A percentile compares a stretch with the other conserved stretches of the same genome.
Conservation (phyloP, 1,140 invertebrate species). For the Lepidurus apus region DNA sequence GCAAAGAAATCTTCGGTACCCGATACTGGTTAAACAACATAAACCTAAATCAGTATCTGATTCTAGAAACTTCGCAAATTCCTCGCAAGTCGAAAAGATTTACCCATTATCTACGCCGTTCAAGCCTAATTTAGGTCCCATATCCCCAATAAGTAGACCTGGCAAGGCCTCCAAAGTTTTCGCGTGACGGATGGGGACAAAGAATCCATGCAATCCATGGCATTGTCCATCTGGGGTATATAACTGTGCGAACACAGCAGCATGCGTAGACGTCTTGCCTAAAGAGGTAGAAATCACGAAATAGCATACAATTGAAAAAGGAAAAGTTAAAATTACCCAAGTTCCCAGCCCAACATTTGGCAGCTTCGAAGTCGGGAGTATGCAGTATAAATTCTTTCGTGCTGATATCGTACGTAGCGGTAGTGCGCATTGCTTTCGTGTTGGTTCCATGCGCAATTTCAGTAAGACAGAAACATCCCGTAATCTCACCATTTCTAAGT, state of each 20-base stretch:
- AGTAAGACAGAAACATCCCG: constrained; percentile 79
- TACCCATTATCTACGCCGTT: constrained; percentile 87
- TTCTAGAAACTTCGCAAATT: neutral
- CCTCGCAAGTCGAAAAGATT: neutral
- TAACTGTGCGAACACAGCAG: constrained; percentile 82
- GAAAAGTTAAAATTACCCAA: constrained; percentile 55
- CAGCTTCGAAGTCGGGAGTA: constrained; percentile 87
- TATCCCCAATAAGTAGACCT: constrained; percentile 73
- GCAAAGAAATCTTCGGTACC: constrained; percentile 72
- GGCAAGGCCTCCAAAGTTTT: constrained; percentile 65
- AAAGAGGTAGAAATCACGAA: neutral
- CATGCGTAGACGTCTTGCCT: constrained; percentile 80
- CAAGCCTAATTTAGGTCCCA: constrained; percentile 80
- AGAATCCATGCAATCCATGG: constrained; percentile 80
- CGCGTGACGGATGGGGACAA: constrained; percentile 73
- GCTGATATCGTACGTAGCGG: constrained; percentile 73
- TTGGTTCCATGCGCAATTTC: constrained; percentile 92
- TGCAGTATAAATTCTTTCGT: constrained; percentile 79
- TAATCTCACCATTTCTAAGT: constrained; percentile 46
- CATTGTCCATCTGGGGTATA: constrained; percentile 69
- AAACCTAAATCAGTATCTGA: constrained; percentile 55
- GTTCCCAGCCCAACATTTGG: constrained; percentile 92
- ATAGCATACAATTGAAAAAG: neutral
- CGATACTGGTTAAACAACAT: constrained; percentile 78
- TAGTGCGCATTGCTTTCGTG: constrained; percentile 82